These are phyloP conservation scores for Fissipunctia ypsillon DNA, from an alignment of 2,888 invertebrate genomes.

Conservation along the genomic window DNA sequence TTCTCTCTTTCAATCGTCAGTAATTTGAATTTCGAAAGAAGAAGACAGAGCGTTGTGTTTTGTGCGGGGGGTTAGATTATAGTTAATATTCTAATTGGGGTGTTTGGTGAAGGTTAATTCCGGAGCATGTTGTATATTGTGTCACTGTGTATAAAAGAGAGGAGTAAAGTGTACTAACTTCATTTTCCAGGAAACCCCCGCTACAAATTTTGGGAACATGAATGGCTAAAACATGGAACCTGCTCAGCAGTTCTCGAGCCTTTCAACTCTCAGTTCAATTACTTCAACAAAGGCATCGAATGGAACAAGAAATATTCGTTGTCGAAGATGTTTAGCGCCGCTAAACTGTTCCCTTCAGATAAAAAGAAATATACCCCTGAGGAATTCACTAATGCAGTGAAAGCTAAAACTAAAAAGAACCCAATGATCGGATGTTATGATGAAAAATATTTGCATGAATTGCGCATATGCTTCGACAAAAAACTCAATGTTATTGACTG, in stretches of 20 bases:
- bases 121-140: background rate
- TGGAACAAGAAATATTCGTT: slow-evolving; percentile 91
- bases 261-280: slow-evolving; percentile 91
- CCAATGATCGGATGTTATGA: slow-evolving; percentile 91
- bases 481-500: slow-evolving; percentile 91
- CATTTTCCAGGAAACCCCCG: slow-evolving; percentile 73
- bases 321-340: slow-evolving; percentile 88
- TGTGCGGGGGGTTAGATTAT: too few relatives aligned
- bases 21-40: too few relatives aligned
- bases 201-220: slow-evolving; percentile 93
- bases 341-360: slow-evolving; percentile 86
- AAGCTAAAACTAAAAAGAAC: too few relatives aligned
- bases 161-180: too few relatives aligned
- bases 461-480: slow-evolving; percentile 93
- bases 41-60: too few relatives aligned
- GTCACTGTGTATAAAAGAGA: too few relatives aligned
- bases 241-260: slow-evolving; percentile 91
- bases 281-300: slow-evolving; percentile 91
- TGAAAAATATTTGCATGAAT: slow-evolving; percentile 92
- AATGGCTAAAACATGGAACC: slow-evolving; percentile 95
- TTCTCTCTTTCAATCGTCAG: too few relatives aligned
- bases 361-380: background rate
- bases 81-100: background rate
- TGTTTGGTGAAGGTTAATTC: background rate
- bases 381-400: slow-evolving; percentile 78